Base-by-base conservation (phyloP, 2,888 invertebrate genomes). In the Pherbina coryleti region DNA sequence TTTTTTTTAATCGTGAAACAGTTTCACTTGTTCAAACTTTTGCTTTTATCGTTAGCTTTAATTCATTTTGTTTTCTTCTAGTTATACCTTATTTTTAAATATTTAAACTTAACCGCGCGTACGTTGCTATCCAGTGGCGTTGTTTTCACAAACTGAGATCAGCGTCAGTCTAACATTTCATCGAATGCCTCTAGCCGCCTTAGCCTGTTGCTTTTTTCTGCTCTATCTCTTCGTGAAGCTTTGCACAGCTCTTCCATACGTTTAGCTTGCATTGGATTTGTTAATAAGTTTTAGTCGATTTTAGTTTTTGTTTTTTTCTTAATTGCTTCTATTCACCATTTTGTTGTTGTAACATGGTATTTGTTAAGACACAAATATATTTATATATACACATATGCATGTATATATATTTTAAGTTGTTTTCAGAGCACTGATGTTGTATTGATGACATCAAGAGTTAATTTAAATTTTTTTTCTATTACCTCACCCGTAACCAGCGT, bases 131-230 rank as follows among this genome's bases (percentile, higher is more conserved):
- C 82, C 79, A 84, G 81, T 83, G 81, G 80, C 79, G 83, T 80
- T 82, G 82, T 83, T 82, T 79, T 77, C 82, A 78, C 78, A 83
- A 82, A 86, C 86, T 86, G 84, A 87, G 82, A 84, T 87, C 83
- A 57, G 53, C 34, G 19, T 5, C 31, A 19, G 34, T 67, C 67
- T 67, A 22, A 19, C 34, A 22, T 9, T 34, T 37, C 69, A 51
- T 25, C 51, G 51, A 25, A 51, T 69, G 69, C 31, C 64, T 64
- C 51, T 51, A 25, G 69, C 25, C 51, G 44, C 57, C 19, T n/a
- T 51, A 75, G 74, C 66, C 74, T 66, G 73, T 64, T 74, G 82
- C 60, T 76, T 62, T 51, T 57, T 31, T 60, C 25, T 17, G 25
- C 5, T 44, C 49, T n/a, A 28, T 8, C 31, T n/a, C 34, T 37